Evolutionary conservation across 2,797 vertebrate genomes (phyloP), one percentile per base, ranked within the genome.

Genomic region (Zenarchopterus dispar): DNA sequence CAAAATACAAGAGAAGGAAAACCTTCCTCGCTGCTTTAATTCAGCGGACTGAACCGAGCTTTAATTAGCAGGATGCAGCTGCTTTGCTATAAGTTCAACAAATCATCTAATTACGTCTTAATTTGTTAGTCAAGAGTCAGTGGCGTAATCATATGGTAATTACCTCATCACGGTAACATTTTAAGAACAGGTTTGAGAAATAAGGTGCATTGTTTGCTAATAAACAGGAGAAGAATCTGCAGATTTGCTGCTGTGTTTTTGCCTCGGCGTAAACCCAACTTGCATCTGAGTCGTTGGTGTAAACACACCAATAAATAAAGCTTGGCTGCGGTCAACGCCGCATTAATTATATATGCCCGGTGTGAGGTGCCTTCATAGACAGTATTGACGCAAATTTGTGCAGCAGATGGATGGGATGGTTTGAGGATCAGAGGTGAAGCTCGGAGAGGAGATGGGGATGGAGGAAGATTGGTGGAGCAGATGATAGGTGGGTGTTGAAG

Each of bases 401-500:
- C 78, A 74, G 83, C 90, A 91, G 87, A 91, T 91, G 89, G 90
- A 84, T 9, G 73, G 77, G 67, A 53, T 69, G 62, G 76, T 74
- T 70, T 50, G 67, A 66, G 76, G 86, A 88, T 81, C 77, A 80
- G 83, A 84, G 89, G 85, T 90, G 86, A 91, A 68, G 75, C 72
- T 46, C 73, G 79, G 80, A 67, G 84, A 86, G 87, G 84, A 84
- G 78, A 66, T 67, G 84, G 86, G 74, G 86, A 86, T 77, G 87
- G 75, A 75, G 68, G 75, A 70, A 87, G 75, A 70, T 8, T 73
- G 84, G 58, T 56, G 79, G 67, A 88, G 85, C 88, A 92, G 87
- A 88, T 85, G 89, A 88, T 76, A 66, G 77, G 88, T 89, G 86
- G 90, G 88, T 79, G 90, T 87, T 62, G 76, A 70, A 76, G 83